These are phyloP conservation scores for Cyphomyrmex costatus DNA, from an alignment of 1,140 invertebrate genomes.

Conservation along the genomic window DNA sequence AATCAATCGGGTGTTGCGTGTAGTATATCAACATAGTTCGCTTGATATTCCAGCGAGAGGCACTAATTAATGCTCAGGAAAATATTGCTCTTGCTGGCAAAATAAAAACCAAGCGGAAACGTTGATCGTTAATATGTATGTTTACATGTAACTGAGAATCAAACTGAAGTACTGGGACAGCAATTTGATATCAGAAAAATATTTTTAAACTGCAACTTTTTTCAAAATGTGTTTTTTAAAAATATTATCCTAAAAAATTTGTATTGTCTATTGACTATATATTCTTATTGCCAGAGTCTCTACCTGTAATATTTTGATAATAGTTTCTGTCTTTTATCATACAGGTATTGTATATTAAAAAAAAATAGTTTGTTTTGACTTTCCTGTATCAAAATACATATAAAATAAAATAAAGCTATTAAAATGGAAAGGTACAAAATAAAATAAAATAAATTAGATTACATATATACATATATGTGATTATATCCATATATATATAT, in stretches of 20 bases:
- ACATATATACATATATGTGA: not conserved
- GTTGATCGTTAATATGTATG: constrained; percentile 25
- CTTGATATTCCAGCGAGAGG: not conserved
- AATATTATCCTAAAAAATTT: not conserved
- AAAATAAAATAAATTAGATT: not conserved
- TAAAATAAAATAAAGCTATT: constrained; percentile 32
- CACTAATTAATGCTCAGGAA: constrained; percentile 49
- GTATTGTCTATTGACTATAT: not conserved
- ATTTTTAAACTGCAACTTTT: not conserved
- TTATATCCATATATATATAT: not conserved
- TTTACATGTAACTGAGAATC: constrained; percentile 2
- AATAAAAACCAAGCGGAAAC: constrained; percentile 22
- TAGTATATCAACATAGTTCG: constrained; percentile 3
- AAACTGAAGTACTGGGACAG: not conserved
- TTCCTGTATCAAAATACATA: not conserved
- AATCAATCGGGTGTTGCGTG: not conserved
- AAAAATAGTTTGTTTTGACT: not conserved
- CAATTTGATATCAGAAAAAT: constrained; percentile 21
- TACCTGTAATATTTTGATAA: not conserved
- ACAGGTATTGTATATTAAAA: constrained; percentile 11
- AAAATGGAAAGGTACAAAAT: not conserved
- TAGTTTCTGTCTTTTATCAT: not conserved
- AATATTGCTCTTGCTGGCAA: constrained; percentile 24
- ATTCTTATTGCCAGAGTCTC: not conserved
- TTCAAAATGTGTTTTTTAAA: not conserved